Base-by-base conservation (phyloP, 2,797 vertebrate species). In the Sylvia borin region DNA sequence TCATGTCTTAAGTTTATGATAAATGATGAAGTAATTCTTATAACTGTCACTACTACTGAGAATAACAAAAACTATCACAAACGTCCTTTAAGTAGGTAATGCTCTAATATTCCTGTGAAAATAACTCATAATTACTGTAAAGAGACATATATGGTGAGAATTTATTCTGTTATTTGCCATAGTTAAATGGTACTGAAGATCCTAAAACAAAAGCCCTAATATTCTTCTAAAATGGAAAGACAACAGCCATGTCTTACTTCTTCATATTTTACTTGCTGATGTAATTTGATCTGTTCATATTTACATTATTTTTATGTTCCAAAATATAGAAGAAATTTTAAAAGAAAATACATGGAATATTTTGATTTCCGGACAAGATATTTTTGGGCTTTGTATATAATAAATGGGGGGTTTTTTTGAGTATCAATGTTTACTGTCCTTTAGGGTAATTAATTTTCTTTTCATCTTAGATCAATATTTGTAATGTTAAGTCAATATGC, bases 381-480 rank as follows among this genome's bases (percentile, higher is more conserved):
- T 64, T 73, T 27, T 76, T 65, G 3, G 4, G 9, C 3, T 60
- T 70, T 70, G 10, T 50, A 16, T 64, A 7, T 45, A 76, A n/a
- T 8, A 76, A 81, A 48, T 5, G 36, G 36, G 36, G 36, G 36
- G 6, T 14, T 7, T 9, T 64, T 32, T 9, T 53, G 50, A 65
- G 3, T 32, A 57, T 58, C 16, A 68, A 65, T 58, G 11, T 74
- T 91, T 54, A 57, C 48, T 89, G 53, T 25, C 50, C 60, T 88
- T 90, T 81, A 55, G 66, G 27, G 36, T 77, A 89, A 82, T 86
- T 62, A 26, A 62, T 79, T 87, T 87, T 82, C 16, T 93, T 84
- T 91, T 76, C 25, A 51, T 8, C 11, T 93, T 81, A 66, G 32
- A 64, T 95, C 66, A 79, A 66, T 93, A 82, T 90, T 93, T 94